Evolutionary conservation across 2,888 invertebrate genomes (phyloP), one percentile per base, ranked within the genome.

Genomic region (Amblyjoppa proteus): DNA sequence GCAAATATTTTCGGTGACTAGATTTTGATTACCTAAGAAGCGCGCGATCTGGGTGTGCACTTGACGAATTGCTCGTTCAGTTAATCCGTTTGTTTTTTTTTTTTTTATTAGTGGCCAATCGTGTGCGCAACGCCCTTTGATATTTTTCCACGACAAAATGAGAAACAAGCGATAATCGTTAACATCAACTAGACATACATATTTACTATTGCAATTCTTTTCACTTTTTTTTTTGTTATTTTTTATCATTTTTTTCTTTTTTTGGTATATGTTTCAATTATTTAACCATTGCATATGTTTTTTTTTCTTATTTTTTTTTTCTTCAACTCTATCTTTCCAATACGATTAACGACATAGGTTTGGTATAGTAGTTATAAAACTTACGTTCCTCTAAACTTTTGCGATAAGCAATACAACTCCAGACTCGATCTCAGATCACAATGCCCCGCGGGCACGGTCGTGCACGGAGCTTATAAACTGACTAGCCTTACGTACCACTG

Each of bases 401-500:
- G 77, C 80, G 70, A 68, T 68, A 86, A 86, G 81, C 84, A 81
- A 81, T 73, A 84, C 75, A 64, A 74, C 74, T 70, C 61, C 78
- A 71, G 66, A 81, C 53, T 83, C 66, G 64, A 76, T 28, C 38
- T 49, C 77, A 31, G 49, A 77, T 68, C 68, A 51, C 66, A 34
- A 74, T 28, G 53, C 70, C 64, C 66, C 49, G 45, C 20, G 49
- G 25, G 58, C 45, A 28, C 56, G 38, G 45, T 49, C 61, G 45
- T 38, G n/a, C 20, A 66, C 69, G 74, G 68, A 85, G 61, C 76
- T 77, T 69, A 28, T 20, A 49, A 90, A 85, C 89, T 92, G 92
- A 93, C 92, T 93, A 93, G 92, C 88, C 91, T 91, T 89, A 89
- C 85, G 89, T 90, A 90, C 91, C 91, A 91, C 91, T 91, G 90